These are phyloP conservation scores for Xenopus tropicalis DNA, from an alignment of 2,113 vertebrate species.

Conservation along the genomic window DNA sequence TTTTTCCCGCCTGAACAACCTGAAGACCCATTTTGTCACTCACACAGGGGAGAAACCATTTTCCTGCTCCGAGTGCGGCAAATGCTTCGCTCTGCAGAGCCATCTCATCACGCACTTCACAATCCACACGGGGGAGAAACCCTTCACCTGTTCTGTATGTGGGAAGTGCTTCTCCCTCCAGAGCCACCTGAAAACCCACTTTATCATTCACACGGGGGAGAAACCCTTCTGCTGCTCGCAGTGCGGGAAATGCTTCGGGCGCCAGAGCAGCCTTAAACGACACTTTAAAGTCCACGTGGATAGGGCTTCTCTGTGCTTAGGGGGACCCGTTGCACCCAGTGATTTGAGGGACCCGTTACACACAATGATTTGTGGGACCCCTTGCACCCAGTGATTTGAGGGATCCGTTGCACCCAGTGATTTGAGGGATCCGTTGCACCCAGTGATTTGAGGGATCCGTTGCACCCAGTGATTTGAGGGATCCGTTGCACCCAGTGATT, in stretches of 20 bases:
- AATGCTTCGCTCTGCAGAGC: slow-evolving; percentile 54
- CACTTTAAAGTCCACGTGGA: slow-evolving; percentile 48
- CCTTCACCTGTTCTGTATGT: slow-evolving; percentile 55
- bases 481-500: too few species aligned
- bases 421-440: too few species aligned
- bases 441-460: too few species aligned
- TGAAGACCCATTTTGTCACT: slow-evolving; percentile 57
- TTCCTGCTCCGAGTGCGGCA: slow-evolving; percentile 54
- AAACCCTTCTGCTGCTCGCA: slow-evolving; percentile 35
- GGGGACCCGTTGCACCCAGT: too few species aligned
- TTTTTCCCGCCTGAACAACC: slow-evolving; percentile 55
- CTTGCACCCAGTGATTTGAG: too few species aligned
- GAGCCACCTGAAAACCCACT: slow-evolving; percentile 57
- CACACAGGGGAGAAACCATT: slow-evolving; percentile 62
- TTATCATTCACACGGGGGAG: slow-evolving; percentile 57
- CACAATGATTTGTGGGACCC: too few species aligned
- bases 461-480: too few species aligned
- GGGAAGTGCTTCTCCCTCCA: slow-evolving; percentile 58
- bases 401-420: too few species aligned
- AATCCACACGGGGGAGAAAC: slow-evolving; percentile 57
- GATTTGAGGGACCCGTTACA: too few species aligned
- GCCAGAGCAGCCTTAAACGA: slow-evolving; percentile 14
- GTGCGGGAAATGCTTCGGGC: not conserved
- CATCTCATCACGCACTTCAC: slow-evolving; percentile 55
- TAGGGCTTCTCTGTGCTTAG: too few species aligned